Evolutionary conservation across 2,888 invertebrate genomes (phyloP).

Genomic region (Rhingia campestris): DNA sequence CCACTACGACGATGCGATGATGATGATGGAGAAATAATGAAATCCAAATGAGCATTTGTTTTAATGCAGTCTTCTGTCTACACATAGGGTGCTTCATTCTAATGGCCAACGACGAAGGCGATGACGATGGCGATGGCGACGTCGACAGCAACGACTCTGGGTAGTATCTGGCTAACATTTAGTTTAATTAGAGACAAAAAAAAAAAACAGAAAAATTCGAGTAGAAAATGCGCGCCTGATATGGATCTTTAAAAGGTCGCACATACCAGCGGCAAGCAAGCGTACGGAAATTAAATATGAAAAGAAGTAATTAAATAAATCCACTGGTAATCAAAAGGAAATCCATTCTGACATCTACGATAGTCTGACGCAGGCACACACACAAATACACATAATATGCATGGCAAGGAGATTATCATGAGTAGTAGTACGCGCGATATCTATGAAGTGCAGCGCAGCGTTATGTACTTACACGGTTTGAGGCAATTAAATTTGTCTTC

Average conservation of each 20-base stretch:
- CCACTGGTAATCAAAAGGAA: constrained; percentile 49
- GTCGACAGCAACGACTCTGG: constrained; percentile 1
- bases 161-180: constrained; percentile 45
- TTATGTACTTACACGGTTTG: constrained; percentile 38
- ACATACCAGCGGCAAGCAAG: constrained; percentile 1
- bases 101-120: constrained; percentile 1
- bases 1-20: constrained; percentile 12
- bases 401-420: constrained; percentile 17
- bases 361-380: constrained; percentile 1
- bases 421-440: background rate
- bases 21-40: constrained; percentile 50
- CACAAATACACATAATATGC: constrained; percentile 18
- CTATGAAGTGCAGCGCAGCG: constrained; percentile 5
- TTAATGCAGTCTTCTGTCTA: constrained; percentile 50
- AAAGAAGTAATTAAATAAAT: constrained; percentile 59
- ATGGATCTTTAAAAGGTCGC: constrained; percentile 47
- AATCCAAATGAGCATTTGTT: constrained; percentile 57
- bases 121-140: background rate
- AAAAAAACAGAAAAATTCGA: background rate
- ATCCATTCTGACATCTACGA: constrained; percentile 63
- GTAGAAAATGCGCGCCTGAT: constrained; percentile 37
- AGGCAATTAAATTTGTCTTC: constrained; percentile 43
- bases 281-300: constrained; percentile 24
- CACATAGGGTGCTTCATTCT: constrained; percentile 7
- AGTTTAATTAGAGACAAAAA: constrained; percentile 51